A percentile compares a stretch with the other conserved stretches of the same genome.
These are phyloP conservation scores for Orius laevigatus DNA, from an alignment of 1,140 invertebrate species.

Conservation along the genomic window DNA sequence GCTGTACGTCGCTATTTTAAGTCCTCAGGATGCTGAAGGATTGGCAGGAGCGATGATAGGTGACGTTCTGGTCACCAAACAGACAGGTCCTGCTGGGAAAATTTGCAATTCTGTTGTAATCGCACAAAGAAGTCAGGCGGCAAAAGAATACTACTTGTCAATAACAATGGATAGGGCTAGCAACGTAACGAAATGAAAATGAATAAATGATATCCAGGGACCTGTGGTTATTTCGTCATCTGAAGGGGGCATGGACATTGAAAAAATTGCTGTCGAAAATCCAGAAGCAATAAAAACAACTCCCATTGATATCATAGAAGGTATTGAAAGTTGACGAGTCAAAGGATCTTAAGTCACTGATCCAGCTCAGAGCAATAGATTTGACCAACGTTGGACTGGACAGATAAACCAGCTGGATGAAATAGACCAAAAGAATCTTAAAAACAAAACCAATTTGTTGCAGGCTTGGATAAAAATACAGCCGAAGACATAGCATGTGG, in stretches of 20 bases:
- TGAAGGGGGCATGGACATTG: constrained; percentile 90
- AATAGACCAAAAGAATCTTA: too few species aligned
- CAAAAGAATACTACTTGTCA: constrained; percentile 87
- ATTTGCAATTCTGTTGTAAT: constrained; percentile 90
- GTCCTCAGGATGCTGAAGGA: constrained; percentile 68
- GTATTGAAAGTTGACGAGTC: constrained; percentile 25
- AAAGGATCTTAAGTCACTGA: too few species aligned
- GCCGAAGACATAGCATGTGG: constrained; percentile 51
- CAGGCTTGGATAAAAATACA: constrained; percentile 51
- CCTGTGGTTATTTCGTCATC: constrained; percentile 86
- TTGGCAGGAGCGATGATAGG: constrained; percentile 77
- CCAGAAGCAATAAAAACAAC: constrained; percentile 81
- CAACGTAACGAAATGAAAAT: constrained; percentile 40
- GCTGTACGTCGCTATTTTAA: too few species aligned
- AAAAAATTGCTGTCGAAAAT: constrained; percentile 81
- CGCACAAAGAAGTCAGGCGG: constrained; percentile 78
- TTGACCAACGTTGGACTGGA: too few species aligned
- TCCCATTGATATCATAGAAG: constrained; percentile 69
- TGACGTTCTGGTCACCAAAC: constrained; percentile 78
- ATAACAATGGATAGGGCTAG: constrained; percentile 90
- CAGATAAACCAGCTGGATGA: too few species aligned
- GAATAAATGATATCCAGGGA: constrained; percentile 37
- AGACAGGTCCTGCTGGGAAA: constrained; percentile 79
- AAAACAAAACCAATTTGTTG: too few species aligned
- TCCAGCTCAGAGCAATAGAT: too few species aligned